These are phyloP conservation scores for Tetranychus cinnabarinus DNA, from an alignment of 1,140 invertebrate species.

Conservation along the genomic window DNA sequence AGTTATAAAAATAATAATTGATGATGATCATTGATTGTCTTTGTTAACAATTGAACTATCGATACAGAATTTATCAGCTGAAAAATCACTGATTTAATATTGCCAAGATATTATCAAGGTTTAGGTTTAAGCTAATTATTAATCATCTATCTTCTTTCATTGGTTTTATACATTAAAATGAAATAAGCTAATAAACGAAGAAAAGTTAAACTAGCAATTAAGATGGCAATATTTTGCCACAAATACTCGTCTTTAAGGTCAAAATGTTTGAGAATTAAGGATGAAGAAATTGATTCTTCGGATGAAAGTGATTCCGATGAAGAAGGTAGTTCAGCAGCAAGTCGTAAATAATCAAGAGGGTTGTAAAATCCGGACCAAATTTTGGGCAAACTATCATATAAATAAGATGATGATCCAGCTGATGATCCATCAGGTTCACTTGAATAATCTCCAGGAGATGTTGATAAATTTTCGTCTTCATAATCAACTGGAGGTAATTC, in stretches of 20 bases:
- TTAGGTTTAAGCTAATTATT: no score
- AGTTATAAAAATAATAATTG: no score
- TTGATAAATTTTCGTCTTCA: not conserved
- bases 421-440: not conserved
- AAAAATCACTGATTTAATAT: no score
- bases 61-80: no score
- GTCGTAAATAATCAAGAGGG: slow-evolving; percentile 23
- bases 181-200: slow-evolving; percentile 61
- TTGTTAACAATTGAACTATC: no score
- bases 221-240: slow-evolving; percentile 54
- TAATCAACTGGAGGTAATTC: not conserved
- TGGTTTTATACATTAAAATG: slow-evolving; percentile 31
- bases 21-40: no score
- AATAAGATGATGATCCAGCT: not conserved
- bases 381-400: not conserved
- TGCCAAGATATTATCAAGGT: no score
- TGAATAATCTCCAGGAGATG: not conserved
- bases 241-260: slow-evolving; percentile 46
- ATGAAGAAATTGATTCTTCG: not conserved
- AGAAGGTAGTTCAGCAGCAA: slow-evolving; percentile 50
- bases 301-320: slow-evolving; percentile 27
- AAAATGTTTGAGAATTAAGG: slow-evolving; percentile 41
- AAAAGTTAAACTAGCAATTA: slow-evolving; percentile 54
- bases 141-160: not conserved
- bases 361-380: slow-evolving; percentile 1